phyloP scores from a whole-genome alignment of 2,888 invertebrate genomes.

The Magallana nippona region DNA sequence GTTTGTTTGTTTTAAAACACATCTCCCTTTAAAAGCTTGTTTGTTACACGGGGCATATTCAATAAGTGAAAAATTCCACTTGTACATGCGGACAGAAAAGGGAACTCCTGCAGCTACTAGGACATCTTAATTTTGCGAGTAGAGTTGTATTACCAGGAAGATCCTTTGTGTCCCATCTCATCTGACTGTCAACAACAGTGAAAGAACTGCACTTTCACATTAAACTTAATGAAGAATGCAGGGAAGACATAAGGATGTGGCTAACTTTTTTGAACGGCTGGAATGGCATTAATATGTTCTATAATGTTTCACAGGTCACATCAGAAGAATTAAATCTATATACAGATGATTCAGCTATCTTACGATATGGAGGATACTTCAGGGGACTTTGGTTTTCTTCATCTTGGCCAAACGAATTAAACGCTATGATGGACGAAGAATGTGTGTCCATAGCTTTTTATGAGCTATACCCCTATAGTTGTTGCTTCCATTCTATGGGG shows the following conservation, averaged over 20 bases:
- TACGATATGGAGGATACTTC: too few species aligned
- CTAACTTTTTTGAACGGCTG: constrained; percentile 34
- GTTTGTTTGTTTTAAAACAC: neutral
- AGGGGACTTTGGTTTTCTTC: neutral
- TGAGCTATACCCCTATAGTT: constrained; percentile 24
- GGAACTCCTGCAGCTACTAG: too few species aligned
- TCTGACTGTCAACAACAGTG: constrained; percentile 40
- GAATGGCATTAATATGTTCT: constrained; percentile 46
- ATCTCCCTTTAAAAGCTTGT: too few species aligned
- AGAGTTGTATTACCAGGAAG: constrained; percentile 48
- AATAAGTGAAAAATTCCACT: too few species aligned
- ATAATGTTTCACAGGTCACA: too few species aligned
- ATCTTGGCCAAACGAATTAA: neutral
- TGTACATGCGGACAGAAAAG: too few species aligned
- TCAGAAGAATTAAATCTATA: constrained; percentile 40
- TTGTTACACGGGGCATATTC: too few species aligned
- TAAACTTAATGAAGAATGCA: constrained; percentile 20
- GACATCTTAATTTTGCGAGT: too few species aligned
- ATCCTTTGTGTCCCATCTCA: constrained; percentile 45
- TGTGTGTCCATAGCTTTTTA: neutral
- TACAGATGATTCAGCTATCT: constrained; percentile 21
- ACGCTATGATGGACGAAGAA: neutral
- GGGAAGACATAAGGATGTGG: neutral
- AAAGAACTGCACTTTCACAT: constrained; percentile 40
- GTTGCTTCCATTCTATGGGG: too few species aligned